Percentiles rank a stretch among this genome's conserved stretches.
phyloP scores from a whole-genome alignment of 2,888 invertebrate genomes.

The Cynaeus angustus region DNA sequence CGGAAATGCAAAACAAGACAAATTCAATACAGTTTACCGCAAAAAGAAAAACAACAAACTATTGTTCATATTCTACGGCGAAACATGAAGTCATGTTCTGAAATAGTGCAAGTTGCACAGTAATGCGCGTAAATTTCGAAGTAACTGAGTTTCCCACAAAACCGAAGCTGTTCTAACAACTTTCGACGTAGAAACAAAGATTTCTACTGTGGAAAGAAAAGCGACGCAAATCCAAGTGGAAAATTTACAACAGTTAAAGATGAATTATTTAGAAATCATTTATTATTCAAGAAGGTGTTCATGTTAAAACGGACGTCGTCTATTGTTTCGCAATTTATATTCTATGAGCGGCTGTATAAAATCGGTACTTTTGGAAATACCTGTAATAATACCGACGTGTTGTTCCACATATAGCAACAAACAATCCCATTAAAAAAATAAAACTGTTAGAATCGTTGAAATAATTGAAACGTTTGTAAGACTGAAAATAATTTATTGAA shows the following conservation, averaged over 20 bases:
- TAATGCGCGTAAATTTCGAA: slow-evolving; percentile 32
- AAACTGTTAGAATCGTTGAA: slow-evolving; percentile 32
- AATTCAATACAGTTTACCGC: too few species aligned
- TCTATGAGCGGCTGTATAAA: slow-evolving; percentile 51
- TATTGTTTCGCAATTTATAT: slow-evolving; percentile 60
- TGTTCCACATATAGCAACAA: slow-evolving; percentile 42
- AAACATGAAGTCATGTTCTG: slow-evolving; percentile 60
- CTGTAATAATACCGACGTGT: slow-evolving; percentile 31
- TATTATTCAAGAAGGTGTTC: slow-evolving; percentile 55
- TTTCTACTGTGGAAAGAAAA: slow-evolving; percentile 39
- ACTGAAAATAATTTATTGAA: slow-evolving; percentile 31
- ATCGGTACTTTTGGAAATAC: slow-evolving; percentile 53
- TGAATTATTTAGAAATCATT: slow-evolving; percentile 52
- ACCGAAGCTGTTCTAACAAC: neutral
- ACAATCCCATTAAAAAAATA: slow-evolving; percentile 34
- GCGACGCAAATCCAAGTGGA: slow-evolving; percentile 47
- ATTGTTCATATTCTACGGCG: slow-evolving; percentile 55
- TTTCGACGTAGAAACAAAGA: slow-evolving; percentile 24
- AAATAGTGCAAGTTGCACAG: slow-evolving; percentile 53
- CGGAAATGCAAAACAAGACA: slow-evolving; percentile 14
- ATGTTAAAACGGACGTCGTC: slow-evolving; percentile 56
- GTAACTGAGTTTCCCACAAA: slow-evolving; percentile 7
- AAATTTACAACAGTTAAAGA: slow-evolving; percentile 50
- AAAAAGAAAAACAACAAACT: slow-evolving; percentile 51
- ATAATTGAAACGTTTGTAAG: slow-evolving; percentile 28